Percentiles rank a stretch among this genome's conserved stretches.
phyloP scores from a whole-genome alignment of 2,113 vertebrate genomes.

The Callaeas wilsoni region DNA sequence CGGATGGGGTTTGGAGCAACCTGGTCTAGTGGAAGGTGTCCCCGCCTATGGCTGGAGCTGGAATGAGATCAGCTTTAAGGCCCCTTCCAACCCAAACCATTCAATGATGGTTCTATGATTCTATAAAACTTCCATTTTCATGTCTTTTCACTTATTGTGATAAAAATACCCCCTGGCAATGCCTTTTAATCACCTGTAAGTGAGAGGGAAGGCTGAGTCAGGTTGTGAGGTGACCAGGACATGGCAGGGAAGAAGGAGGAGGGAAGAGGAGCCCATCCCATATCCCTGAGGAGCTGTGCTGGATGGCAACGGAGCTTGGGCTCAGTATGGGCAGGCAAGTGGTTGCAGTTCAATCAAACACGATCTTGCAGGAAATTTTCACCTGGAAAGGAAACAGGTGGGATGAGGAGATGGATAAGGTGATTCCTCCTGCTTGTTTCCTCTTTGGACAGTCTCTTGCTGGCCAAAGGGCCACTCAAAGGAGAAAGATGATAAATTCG shows the following conservation, averaged over 20 bases:
- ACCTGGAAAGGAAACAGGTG: background rate
- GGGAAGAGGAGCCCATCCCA: background rate
- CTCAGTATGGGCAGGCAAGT: background rate
- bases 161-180: background rate
- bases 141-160: background rate
- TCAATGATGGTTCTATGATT: background rate
- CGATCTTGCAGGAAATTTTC: background rate
- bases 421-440: background rate
- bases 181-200: background rate
- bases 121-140: background rate
- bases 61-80: background rate
- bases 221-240: background rate
- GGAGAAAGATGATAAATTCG: background rate
- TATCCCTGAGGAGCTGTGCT: background rate
- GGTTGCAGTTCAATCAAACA: background rate
- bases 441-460: background rate
- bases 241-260: background rate
- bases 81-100: background rate
- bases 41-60: background rate
- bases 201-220: background rate
- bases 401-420: background rate
- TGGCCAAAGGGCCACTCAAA: background rate
- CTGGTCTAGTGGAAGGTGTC: background rate
- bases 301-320: accelerated
- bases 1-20: background rate